These are phyloP conservation scores for Augochlorella aurata DNA, from an alignment of 2,888 invertebrate genomes.

Conservation along the genomic window DNA sequence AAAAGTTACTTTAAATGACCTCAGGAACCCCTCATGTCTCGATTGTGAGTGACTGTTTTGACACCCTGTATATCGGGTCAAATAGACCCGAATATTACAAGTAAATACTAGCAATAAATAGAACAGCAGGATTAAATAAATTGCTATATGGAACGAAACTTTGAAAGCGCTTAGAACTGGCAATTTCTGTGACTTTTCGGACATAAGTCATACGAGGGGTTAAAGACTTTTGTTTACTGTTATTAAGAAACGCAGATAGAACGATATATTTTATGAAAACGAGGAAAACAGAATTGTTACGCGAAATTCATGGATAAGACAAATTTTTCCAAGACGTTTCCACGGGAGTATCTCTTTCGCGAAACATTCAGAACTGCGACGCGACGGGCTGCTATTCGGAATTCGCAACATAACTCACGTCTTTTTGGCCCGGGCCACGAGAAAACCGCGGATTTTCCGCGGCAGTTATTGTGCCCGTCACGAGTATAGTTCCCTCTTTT, in stretches of 20 bases:
- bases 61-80: too few relatives aligned
- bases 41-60: too few relatives aligned
- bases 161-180: too few relatives aligned
- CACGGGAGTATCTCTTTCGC: conserved; percentile 7
- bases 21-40: too few relatives aligned
- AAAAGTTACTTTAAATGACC: too few relatives aligned
- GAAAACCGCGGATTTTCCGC: conserved; percentile 18
- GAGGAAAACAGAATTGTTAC: background rate
- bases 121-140: too few relatives aligned
- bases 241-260: background rate
- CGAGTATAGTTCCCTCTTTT: background rate
- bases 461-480: background rate
- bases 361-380: conserved; percentile 28
- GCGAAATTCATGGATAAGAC: conserved; percentile 1
- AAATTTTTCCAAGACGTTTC: conserved; percentile 18
- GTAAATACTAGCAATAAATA: too few relatives aligned
- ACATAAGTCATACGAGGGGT: background rate
- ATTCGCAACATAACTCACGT: conserved; percentile 28
- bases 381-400: conserved; percentile 20
- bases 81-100: too few relatives aligned
- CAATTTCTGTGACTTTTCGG: too few relatives aligned
- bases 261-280: background rate
- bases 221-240: background rate
- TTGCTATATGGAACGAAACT: too few relatives aligned
- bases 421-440: conserved; percentile 22